These are phyloP conservation scores for Cryptoblepharus egeriae DNA, from an alignment of 2,797 vertebrate species.

Conservation along the genomic window DNA sequence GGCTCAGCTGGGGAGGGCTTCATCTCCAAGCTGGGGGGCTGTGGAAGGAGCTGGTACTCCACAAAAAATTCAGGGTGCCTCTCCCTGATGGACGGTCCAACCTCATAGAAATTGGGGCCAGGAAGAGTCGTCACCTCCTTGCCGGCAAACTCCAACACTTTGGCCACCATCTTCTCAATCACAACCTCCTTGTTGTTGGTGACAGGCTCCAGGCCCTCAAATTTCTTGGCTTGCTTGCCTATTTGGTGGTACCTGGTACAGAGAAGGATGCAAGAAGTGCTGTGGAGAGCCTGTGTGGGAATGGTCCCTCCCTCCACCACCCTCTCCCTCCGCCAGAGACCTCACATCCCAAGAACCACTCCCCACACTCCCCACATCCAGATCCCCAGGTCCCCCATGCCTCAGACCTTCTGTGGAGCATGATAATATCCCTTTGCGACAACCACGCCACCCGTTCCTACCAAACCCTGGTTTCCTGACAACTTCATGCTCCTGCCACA, in stretches of 20 bases:
- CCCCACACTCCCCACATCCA: too few relatives aligned
- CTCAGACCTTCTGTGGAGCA: too few relatives aligned
- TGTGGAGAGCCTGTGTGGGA: neutral
- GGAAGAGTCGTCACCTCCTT: conserved; percentile 33
- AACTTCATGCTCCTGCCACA: neutral
- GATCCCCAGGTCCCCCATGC: too few relatives aligned
- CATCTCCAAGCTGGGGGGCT: conserved; percentile 52
- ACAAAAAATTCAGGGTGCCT: conserved; percentile 37
- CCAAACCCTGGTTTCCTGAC: too few relatives aligned
- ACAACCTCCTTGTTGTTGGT: conserved; percentile 58
- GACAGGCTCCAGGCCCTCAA: conserved; percentile 46
- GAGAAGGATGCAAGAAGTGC: conserved; percentile 63
- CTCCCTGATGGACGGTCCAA: conserved; percentile 61
- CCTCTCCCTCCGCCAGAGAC: neutral
- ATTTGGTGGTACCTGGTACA: conserved; percentile 74
- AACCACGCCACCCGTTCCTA: too few relatives aligned
- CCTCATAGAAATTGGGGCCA: conserved; percentile 61
- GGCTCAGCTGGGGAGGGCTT: conserved; percentile 31
- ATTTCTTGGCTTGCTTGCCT: conserved; percentile 51
- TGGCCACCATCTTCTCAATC: conserved; percentile 52
- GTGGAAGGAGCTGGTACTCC: conserved; percentile 40
- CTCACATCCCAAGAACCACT: conserved; percentile 51
- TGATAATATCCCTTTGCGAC: too few relatives aligned
- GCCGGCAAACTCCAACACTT: conserved; percentile 48
- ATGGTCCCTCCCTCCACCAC: too few relatives aligned